A percentile compares a stretch with the other conserved stretches of the same genome.
Conservation (phyloP, 2,113 vertebrate genomes). For the Hipposideros armiger region DNA sequence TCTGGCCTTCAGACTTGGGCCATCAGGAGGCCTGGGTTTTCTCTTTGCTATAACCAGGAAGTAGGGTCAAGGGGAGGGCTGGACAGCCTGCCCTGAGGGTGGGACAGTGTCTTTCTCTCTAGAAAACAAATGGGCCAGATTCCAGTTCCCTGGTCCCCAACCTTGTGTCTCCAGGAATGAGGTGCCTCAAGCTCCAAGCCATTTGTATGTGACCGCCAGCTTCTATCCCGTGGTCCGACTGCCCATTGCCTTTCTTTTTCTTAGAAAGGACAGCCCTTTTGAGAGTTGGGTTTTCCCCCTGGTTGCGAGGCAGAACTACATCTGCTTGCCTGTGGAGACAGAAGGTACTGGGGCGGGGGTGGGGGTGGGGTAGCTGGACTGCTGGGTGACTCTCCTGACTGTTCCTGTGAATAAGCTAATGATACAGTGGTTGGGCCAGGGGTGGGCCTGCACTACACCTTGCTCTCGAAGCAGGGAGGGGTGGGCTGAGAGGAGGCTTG, state of each 20-base stretch:
- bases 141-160: neutral
- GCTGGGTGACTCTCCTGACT: neutral
- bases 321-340: constrained; percentile 10
- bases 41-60: constrained; percentile 29
- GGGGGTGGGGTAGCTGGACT: neutral
- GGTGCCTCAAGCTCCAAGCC: neutral
- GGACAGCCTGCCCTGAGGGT: neutral
- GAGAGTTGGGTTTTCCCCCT: neutral
- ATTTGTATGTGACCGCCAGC: constrained; percentile 13
- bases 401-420: constrained; percentile 9
- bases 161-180: constrained; percentile 45
- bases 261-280: constrained; percentile 37
- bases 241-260: constrained; percentile 49
- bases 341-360: neutral
- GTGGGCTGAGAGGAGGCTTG: neutral
- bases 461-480: neutral
- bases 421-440: neutral
- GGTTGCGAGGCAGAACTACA: neutral
- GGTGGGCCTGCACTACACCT: neutral
- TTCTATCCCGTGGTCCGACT: constrained; percentile 48
- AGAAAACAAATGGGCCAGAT: constrained; percentile 31
- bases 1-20: neutral
- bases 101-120: constrained; percentile 42
- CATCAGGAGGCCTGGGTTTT: neutral
- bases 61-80: neutral